A percentile compares a stretch with the other conserved stretches of the same genome.
Conservation (phyloP, 2,113 vertebrate genomes). For the Erythrolamprus reginae region DNA sequence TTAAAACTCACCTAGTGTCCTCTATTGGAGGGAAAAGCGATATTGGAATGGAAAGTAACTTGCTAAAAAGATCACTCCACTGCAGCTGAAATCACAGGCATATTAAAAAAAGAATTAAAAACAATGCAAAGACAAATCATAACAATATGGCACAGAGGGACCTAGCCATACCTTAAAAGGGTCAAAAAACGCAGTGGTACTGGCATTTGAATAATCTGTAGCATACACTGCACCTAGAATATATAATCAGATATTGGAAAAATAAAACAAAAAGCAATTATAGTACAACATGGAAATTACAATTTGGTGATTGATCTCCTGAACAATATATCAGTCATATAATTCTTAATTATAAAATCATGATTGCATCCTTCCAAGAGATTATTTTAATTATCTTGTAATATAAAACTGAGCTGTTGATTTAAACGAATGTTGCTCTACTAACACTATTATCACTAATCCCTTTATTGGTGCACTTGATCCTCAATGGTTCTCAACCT, state of each 20-base stretch:
- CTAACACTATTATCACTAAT: neutral
- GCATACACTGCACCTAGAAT: constrained; percentile 80
- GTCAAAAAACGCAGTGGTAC: constrained; percentile 88
- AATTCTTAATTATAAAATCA: neutral
- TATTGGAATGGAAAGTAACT: constrained; percentile 81
- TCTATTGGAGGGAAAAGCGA: constrained; percentile 85
- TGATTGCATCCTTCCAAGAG: neutral
- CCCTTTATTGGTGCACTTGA: neutral
- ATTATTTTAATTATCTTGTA: neutral
- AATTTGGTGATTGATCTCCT: neutral
- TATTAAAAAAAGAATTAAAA: constrained; percentile 17
- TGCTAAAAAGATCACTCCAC: constrained; percentile 81
- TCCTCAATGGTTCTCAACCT: too few relatives aligned
- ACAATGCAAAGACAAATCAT: neutral
- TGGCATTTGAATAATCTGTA: constrained; percentile 96
- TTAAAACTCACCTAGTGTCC: constrained; percentile 81
- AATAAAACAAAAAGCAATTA: neutral
- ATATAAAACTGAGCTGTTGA: neutral
- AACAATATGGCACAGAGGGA: neutral
- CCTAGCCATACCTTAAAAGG: constrained; percentile 77
- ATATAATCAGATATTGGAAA: constrained; percentile 6
- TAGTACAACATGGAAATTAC: neutral
- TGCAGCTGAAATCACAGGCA: constrained; percentile 77
- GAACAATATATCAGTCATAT: neutral
- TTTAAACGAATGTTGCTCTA: neutral